phyloP scores from a whole-genome alignment of 2,113 vertebrate species.

The Hippocampus abdominalis region DNA sequence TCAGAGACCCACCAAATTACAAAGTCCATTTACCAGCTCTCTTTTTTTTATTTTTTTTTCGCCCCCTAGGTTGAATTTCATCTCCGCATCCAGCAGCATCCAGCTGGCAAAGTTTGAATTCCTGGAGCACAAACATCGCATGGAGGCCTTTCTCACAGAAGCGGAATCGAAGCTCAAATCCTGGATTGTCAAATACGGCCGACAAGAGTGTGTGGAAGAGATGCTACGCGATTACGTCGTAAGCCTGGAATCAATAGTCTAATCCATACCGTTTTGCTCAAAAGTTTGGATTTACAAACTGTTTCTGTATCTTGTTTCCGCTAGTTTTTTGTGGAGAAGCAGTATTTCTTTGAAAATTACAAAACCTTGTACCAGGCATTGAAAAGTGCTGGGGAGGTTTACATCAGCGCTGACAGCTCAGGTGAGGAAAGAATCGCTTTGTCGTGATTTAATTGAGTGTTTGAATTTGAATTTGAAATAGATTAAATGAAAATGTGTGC shows the following conservation, averaged over 20 bases:
- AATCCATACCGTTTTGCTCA: not conserved
- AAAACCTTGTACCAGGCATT: constrained; percentile 85
- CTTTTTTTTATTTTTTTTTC: constrained; percentile 36
- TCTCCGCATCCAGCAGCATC: constrained; percentile 85
- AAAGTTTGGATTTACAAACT: not conserved
- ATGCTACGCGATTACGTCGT: constrained; percentile 90
- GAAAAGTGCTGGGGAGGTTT: constrained; percentile 83
- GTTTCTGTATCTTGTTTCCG: constrained; percentile 22
- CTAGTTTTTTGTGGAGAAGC: constrained; percentile 88
- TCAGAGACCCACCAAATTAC: too few relatives aligned
- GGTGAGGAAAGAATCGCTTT: constrained; percentile 64
- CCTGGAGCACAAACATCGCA: constrained; percentile 90
- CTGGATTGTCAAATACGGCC: constrained; percentile 98
- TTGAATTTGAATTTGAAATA: not conserved
- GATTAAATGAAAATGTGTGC: not conserved
- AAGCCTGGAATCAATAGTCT: constrained; percentile 53
- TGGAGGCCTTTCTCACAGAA: constrained; percentile 88
- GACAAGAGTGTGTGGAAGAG: constrained; percentile 86
- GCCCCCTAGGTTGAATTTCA: constrained; percentile 85
- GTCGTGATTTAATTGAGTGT: not conserved
- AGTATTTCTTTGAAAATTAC: constrained; percentile 88
- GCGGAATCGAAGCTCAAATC: constrained; percentile 95
- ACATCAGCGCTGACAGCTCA: constrained; percentile 82
- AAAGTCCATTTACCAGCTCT: not conserved
- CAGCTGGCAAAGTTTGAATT: constrained; percentile 95